Conservation (phyloP, 92 coral and sea anemone species). For the Zoanthus sociatus region DNA sequence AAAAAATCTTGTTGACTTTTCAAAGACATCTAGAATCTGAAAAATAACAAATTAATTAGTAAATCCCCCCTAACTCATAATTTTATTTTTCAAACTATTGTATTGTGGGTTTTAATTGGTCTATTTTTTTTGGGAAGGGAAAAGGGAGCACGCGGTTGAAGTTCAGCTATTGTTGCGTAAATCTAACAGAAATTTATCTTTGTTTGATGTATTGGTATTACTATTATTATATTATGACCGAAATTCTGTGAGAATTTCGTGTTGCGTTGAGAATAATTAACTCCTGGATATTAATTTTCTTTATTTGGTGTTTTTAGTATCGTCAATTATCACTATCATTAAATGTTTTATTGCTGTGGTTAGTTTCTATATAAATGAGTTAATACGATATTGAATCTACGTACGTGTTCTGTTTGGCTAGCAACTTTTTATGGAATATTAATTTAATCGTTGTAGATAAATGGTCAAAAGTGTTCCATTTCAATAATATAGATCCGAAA, state of each 20-base stretch:
- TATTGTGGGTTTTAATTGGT: not conserved
- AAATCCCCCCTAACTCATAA: no score
- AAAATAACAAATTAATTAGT: no score
- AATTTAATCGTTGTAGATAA: constrained; percentile 10
- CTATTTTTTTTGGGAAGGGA: not conserved
- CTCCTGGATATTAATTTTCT: not conserved
- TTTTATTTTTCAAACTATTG: not conserved
- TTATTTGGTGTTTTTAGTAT: not conserved
- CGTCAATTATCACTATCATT: not conserved
- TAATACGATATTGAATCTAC: not conserved
- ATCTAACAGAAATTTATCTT: not conserved
- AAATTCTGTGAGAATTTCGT: not conserved
- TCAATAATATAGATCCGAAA: not conserved
- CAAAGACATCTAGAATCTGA: no score
- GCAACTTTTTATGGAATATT: constrained; percentile 15
- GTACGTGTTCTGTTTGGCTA: constrained; percentile 3
- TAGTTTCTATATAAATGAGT: not conserved
- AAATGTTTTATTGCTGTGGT: not conserved
- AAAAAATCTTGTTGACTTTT: no score
- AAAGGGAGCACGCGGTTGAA: not conserved
- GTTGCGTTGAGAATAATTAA: not conserved
- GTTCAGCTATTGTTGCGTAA: not conserved
- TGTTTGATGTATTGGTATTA: not conserved
- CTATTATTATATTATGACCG: not conserved
- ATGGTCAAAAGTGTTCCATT: not conserved